Conservation (phyloP, 2,888 invertebrate genomes). For the Diogma glabrata region DNA sequence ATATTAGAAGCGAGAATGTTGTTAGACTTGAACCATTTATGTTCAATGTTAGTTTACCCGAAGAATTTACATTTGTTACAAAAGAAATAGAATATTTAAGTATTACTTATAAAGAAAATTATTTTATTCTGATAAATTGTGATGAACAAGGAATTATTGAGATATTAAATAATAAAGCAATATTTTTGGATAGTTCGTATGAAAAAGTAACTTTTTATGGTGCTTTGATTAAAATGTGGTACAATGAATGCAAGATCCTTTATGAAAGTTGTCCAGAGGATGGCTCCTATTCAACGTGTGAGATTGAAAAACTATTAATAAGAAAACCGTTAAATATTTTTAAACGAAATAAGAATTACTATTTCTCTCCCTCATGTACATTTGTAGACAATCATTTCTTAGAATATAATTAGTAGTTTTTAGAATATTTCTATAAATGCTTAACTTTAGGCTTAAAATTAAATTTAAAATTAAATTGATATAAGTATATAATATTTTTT, state of each 20-base stretch:
- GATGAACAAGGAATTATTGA: background rate
- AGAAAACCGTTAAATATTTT: slow-evolving; percentile 1
- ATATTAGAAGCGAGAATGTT: slow-evolving; percentile 5
- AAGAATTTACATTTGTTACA: slow-evolving; percentile 3
- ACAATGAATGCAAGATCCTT: slow-evolving; percentile 1
- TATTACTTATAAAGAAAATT: too few species aligned
- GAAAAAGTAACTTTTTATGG: slow-evolving; percentile 7
- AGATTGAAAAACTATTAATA: background rate
- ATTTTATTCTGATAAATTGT: background rate
- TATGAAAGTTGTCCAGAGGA: slow-evolving; percentile 6
- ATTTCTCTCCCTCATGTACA: background rate
- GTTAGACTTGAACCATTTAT: background rate
- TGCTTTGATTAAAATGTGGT: slow-evolving; percentile 4
- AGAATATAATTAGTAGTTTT: too few species aligned
- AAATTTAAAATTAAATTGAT: too few species aligned
- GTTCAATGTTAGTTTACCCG: slow-evolving; percentile 5
- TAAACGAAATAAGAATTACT: background rate
- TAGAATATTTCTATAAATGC: too few species aligned
- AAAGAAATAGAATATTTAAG: slow-evolving; percentile 8
- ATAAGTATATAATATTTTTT: too few species aligned
- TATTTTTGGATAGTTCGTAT: background rate
- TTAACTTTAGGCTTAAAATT: too few species aligned
- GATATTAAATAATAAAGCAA: background rate
- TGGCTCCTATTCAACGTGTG: background rate
- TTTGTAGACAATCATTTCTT: background rate